Evolutionary conservation across 2,797 vertebrate species (phyloP).

Genomic region (Echeneis naucrates): DNA sequence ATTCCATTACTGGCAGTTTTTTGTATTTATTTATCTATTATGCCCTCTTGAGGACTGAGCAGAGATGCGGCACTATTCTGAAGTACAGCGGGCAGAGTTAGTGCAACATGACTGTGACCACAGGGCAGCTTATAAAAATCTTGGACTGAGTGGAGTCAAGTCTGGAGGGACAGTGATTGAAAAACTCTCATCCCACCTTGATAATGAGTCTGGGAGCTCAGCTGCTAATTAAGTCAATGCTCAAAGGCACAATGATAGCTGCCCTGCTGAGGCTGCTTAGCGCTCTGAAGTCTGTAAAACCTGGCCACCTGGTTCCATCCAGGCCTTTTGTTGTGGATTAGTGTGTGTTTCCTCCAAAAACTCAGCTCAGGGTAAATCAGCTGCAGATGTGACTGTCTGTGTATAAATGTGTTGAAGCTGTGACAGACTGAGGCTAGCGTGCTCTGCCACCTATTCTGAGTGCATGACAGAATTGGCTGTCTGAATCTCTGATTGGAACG

Average conservation of each 20-base stretch:
- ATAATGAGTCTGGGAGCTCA: conserved; percentile 49
- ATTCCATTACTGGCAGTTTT: conserved; percentile 51
- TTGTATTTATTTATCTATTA: conserved; percentile 55
- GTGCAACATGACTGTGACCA: conserved; percentile 23
- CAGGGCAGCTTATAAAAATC: conserved; percentile 20
- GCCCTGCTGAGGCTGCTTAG: conserved; percentile 37
- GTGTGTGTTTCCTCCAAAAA: conserved; percentile 8
- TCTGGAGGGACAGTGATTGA: conserved; percentile 32
- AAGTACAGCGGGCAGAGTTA: conserved; percentile 18
- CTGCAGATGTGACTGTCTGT: neutral
- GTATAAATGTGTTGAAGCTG: neutral
- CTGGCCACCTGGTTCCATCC: conserved; percentile 19
- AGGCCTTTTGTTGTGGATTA: neutral
- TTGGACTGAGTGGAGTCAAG: conserved; percentile 34
- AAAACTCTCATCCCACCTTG: conserved; percentile 37
- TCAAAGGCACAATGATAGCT: conserved; percentile 38
- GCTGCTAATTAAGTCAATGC: conserved; percentile 59
- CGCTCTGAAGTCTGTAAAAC: conserved; percentile 27
- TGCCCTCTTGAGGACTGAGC: conserved; percentile 29
- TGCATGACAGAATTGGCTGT: neutral
- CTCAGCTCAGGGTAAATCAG: conserved; percentile 3
- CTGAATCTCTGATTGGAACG: neutral
- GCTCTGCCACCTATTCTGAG: neutral
- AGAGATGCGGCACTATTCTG: conserved; percentile 18
- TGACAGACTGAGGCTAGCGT: conserved; percentile 1